Conservation (phyloP, 2,797 vertebrate species). For the Morus bassanus region DNA sequence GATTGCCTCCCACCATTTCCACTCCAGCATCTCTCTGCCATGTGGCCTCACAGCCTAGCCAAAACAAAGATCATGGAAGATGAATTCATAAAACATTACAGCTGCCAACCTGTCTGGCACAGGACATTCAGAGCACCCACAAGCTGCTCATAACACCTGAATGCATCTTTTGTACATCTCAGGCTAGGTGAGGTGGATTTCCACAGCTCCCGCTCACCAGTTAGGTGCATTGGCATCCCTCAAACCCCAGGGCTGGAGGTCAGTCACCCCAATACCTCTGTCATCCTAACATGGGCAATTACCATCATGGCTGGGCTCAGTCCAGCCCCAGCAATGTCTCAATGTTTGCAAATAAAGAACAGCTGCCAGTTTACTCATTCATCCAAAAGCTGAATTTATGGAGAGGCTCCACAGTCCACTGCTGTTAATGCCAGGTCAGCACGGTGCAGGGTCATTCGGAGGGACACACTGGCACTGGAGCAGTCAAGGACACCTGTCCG, state of each 20-base stretch:
- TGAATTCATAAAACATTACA: background rate
- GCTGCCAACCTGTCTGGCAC: rapidly evolving
- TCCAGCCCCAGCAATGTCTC: background rate
- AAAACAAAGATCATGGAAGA: background rate
- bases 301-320: background rate
- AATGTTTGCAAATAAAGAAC: background rate
- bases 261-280: background rate
- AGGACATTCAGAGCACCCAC: background rate
- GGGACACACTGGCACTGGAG: background rate
- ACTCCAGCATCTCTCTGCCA: background rate
- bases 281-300: background rate
- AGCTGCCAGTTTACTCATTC: background rate
- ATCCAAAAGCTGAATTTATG: background rate
- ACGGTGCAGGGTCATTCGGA: rapidly evolving
- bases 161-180: background rate
- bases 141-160: background rate
- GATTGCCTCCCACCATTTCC: background rate
- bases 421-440: background rate
- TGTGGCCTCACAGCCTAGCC: rapidly evolving
- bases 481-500: rapidly evolving
- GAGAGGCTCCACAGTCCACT: background rate
- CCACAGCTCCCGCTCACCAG: background rate
- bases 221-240: background rate
- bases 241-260: rapidly evolving
- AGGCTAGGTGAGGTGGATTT: background rate